Evolutionary conservation across 2,888 invertebrate genomes (phyloP), one percentile per base, ranked within the genome.

Genomic region (Monoplex corrugatus): DNA sequence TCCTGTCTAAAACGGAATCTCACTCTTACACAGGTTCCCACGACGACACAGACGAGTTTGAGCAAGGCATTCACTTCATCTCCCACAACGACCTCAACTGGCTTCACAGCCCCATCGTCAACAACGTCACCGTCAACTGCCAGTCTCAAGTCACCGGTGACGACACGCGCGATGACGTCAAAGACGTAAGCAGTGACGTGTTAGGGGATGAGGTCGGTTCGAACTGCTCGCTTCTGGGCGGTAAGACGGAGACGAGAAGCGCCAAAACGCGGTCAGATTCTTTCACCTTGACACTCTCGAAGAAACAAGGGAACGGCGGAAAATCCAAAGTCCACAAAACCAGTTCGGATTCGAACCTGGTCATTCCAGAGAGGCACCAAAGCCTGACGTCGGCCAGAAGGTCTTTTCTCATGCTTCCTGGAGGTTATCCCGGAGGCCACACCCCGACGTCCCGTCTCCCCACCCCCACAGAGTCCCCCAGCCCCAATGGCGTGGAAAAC

Each of bases 361-460:
- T 84, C 32, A 45, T 45, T n/a, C 45, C 82, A 1, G 45, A 44
- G 45, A 82, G 45, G 45, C 32, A 82, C n/a, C 82, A 82, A n/a
- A 40, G 40, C 43, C 8, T 78, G 84, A 84, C 50, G 50, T 35
- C 50, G 13, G 32, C 50, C 5, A 45, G 80, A 38, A 63, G 57
- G 19, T 78, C 87, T 10, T 87, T 87, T 57, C 80, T 87, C 57
- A 44, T 87, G 80, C 87, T 40, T n/a, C 43, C 63, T 0, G 83
- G 68, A 6, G 44, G 83, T 23, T 83, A 88, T 23, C 88, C 82
- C 0, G 83, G 88, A 19, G 88, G 88, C 13, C 44, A 63, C 82
- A 83, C 88, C 68, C 83, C 88, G 0, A 83, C 83, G 1, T 83
- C 88, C 43, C 40, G 88, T 5, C 88, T 88, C 0, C 88, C 88